Base-by-base conservation (phyloP, 2,797 vertebrate genomes). In the Semotilus atromaculatus region DNA sequence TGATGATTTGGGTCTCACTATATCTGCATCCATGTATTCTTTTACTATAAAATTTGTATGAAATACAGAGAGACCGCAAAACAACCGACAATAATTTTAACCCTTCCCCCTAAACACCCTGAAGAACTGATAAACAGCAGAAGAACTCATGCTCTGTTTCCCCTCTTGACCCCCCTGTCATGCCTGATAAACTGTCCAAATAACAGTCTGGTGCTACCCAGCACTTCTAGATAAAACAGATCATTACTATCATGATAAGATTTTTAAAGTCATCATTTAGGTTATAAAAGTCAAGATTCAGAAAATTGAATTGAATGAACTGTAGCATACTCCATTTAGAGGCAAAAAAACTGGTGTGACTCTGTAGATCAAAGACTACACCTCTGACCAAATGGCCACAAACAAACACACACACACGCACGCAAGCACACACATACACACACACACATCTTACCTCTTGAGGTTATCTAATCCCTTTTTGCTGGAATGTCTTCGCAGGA, bases 401-500 rank as follows among this genome's bases (percentile, higher is more conserved):
- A 9, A 55, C 45, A 55, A 38, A 86, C 48, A 78, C 7, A 11
- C 13, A 48, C 7, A 58, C 26, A 43, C 4, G 29, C 34, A 81
- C 19, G 51, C 60, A 51, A 23, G 60, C 5, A 38, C 38, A 66
- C 9, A 48, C 5, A 86, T 38, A 74, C 16, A 16, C 7, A 36
- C 26, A 70, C 64, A 53, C 21, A 29, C 66, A 70, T 34, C 97
- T 96, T 93, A 98, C 97, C 96, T 96, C 88, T 95, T 93, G 87
- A 97, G 96, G 90, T 95, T 96, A 91, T 97, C 94, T 91, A 96
- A 92, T 84, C 96, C 95, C 93, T 94, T 94, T 77, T 91, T 96
- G 93, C 95, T 96, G 89, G 96, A 95, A 86, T 91, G 94, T 90
- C 94, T 94, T 88, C 96, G 94, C 62, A 92, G 92, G 88, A 96